phyloP scores from a whole-genome alignment of 2,113 vertebrate genomes.

The Ellobius talpinus region DNA sequence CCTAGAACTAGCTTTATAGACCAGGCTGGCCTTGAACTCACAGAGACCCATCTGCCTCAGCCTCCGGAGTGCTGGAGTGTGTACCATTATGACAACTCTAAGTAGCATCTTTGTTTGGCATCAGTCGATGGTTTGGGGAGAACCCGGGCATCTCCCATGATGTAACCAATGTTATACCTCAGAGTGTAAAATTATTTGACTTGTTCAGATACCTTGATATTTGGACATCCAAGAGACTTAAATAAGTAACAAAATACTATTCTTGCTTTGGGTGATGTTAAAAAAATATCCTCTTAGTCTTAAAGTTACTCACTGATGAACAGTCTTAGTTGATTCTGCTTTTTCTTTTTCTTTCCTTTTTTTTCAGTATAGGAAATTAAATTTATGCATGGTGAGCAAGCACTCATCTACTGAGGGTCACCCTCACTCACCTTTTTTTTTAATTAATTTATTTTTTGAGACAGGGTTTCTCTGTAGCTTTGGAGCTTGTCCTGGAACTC shows the following conservation, averaged over 20 bases:
- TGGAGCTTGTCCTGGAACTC: background rate
- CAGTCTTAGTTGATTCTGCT: background rate
- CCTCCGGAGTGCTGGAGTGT: background rate
- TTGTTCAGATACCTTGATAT: conserved; percentile 48
- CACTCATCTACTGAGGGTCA: background rate
- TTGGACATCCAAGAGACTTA: conserved; percentile 60
- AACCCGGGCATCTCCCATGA: background rate
- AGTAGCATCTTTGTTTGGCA: background rate
- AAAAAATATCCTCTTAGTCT: conserved; percentile 23
- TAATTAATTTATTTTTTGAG: no score
- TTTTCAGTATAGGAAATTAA: background rate
- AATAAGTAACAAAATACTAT: conserved; percentile 62
- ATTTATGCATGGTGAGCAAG: background rate
- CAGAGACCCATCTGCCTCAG: background rate
- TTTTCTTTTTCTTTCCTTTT: background rate
- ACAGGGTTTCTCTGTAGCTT: background rate
- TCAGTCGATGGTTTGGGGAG: background rate
- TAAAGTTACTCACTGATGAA: conserved; percentile 3
- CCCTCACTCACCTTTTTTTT: background rate
- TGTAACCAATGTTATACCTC: background rate
- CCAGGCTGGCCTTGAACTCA: background rate
- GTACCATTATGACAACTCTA: no score
- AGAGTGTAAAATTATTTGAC: conserved; percentile 2
- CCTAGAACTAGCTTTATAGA: background rate
- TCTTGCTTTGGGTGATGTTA: conserved; percentile 32